A percentile compares a stretch with the other conserved stretches of the same genome.
These are phyloP conservation scores for Zonotrichia leucophrys DNA, from an alignment of 2,113 vertebrate species.

Conservation along the genomic window DNA sequence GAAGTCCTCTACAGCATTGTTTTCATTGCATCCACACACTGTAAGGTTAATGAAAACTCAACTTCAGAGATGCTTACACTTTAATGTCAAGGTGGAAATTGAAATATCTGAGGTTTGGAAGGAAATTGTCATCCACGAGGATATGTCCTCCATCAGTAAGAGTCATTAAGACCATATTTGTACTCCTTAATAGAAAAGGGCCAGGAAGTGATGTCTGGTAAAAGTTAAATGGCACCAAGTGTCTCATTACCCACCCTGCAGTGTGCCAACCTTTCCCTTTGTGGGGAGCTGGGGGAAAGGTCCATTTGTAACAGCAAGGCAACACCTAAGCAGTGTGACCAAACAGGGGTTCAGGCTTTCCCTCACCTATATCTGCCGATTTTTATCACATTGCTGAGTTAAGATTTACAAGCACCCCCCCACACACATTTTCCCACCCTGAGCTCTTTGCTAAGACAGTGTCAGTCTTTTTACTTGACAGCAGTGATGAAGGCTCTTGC, in stretches of 20 bases:
- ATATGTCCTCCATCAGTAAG: background rate
- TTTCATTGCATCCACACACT: background rate
- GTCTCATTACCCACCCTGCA: background rate
- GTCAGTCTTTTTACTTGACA: background rate
- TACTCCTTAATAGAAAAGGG: background rate
- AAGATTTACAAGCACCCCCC: background rate
- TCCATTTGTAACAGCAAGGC: background rate
- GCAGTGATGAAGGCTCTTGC: background rate
- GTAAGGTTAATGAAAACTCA: background rate
- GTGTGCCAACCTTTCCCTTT: background rate
- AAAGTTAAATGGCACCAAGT: background rate
- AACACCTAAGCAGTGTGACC: background rate
- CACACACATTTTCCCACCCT: fast-evolving
- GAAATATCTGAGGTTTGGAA: background rate
- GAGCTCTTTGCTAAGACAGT: background rate
- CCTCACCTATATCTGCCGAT: background rate
- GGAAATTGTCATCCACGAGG: fast-evolving
- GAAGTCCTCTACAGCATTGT: background rate
- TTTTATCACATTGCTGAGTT: background rate
- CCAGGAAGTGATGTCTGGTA: background rate
- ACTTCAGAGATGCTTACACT: background rate
- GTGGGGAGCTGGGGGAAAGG: background rate
- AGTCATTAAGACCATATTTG: background rate
- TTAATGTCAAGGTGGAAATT: background rate
- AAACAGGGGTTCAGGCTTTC: background rate